These are phyloP conservation scores for Clavelina lepadiformis DNA, from an alignment of 23 tunicate species.

Conservation along the genomic window DNA sequence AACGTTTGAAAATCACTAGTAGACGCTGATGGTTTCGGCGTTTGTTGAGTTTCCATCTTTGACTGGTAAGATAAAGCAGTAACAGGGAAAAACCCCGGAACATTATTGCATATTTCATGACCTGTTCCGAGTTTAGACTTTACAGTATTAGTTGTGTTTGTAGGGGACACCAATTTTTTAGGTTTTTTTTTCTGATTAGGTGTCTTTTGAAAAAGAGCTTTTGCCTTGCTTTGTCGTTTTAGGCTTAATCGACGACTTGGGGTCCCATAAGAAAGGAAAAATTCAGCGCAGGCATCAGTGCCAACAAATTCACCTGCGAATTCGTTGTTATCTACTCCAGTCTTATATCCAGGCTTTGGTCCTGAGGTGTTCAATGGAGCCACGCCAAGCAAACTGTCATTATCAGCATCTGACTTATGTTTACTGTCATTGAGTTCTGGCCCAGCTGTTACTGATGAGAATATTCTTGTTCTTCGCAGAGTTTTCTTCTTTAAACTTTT, in stretches of 20 bases:
- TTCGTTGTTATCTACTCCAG: not conserved
- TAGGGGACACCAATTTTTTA: too few relatives aligned
- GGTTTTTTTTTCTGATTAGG: too few relatives aligned
- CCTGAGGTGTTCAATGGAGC: not conserved
- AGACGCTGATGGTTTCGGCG: not conserved
- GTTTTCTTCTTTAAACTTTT: not conserved
- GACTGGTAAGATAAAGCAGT: too few relatives aligned
- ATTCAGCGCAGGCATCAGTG: slow-evolving; percentile 2
- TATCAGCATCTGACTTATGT: not conserved
- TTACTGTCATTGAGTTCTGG: too few relatives aligned
- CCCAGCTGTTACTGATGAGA: too few relatives aligned
- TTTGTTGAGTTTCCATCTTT: not conserved
- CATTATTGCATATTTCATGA: too few relatives aligned
- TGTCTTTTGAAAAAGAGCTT: too few relatives aligned
- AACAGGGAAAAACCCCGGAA: too few relatives aligned
- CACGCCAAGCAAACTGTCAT: not conserved
- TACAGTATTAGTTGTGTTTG: not conserved
- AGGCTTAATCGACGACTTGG: not conserved
- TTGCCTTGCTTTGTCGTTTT: slow-evolving; percentile 3
- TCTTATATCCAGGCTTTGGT: not conserved
- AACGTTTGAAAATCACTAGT: too few relatives aligned
- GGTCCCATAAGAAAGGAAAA: not conserved
- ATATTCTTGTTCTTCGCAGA: not conserved
- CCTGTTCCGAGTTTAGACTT: not conserved
- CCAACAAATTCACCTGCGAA: not conserved